phyloP scores from a whole-genome alignment of 1,140 invertebrate genomes.

The Macrostomum lignano region DNA sequence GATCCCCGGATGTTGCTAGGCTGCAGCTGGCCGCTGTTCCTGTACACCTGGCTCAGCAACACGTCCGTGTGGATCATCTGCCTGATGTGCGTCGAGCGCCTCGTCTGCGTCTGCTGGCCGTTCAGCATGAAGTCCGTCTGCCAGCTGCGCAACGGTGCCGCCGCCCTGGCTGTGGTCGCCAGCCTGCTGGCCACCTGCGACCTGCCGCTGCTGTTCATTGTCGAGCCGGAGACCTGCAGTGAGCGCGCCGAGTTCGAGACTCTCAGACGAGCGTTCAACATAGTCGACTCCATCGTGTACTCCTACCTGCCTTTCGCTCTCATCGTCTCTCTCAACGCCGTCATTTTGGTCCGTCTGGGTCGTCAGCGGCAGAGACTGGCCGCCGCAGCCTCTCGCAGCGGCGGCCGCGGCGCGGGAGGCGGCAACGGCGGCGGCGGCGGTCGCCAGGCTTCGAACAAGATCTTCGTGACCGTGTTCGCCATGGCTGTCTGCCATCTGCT shows the following conservation, averaged over 20 bases:
- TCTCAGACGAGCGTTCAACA: neutral
- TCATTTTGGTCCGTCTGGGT: neutral
- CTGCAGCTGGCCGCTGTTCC: neutral
- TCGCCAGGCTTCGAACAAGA: no score
- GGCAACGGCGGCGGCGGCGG: no score
- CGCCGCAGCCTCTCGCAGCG: neutral
- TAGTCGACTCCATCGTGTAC: neutral
- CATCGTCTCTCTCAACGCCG: neutral
- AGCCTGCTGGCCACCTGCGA: neutral
- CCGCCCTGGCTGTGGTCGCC: neutral
- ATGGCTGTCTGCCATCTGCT: conserved; percentile 1
- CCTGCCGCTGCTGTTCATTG: neutral
- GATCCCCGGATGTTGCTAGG: conserved; percentile 2
- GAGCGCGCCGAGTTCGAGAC: no score
- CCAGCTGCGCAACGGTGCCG: neutral
- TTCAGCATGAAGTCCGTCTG: neutral
- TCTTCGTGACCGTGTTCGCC: neutral
- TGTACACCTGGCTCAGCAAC: neutral
- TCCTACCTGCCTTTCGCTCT: neutral
- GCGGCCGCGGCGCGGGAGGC: no score
- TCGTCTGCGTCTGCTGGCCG: neutral
- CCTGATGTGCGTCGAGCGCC: conserved; percentile 2
- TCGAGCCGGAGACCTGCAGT: neutral
- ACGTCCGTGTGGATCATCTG: conserved; percentile 1
- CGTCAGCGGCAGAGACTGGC: neutral